These are phyloP conservation scores for Euzophera pinguis DNA, from an alignment of 2,888 invertebrate species.

Conservation along the genomic window DNA sequence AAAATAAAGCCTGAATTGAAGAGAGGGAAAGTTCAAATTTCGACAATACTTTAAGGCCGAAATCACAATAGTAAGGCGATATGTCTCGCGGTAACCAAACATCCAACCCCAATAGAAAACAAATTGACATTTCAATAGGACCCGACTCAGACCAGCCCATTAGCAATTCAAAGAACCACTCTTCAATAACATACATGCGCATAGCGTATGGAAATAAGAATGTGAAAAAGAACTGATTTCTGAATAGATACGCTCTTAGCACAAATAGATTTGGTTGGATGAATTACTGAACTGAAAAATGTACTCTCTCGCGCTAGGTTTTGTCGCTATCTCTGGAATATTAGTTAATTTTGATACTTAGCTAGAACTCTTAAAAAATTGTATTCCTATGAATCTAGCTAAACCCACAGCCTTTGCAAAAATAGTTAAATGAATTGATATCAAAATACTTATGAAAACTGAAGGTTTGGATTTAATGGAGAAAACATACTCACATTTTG, in stretches of 20 bases:
- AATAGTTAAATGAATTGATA: no score
- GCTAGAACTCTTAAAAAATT: no score
- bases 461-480: no score
- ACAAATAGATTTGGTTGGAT: constrained; percentile 21
- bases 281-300: not conserved
- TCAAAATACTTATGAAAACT: no score
- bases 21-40: constrained; percentile 32
- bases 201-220: constrained; percentile 68
- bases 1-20: constrained; percentile 29
- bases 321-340: no score
- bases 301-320: no score
- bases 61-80: constrained; percentile 52
- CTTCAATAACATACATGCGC: constrained; percentile 59
- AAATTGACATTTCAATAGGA: constrained; percentile 77
- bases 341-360: no score
- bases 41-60: constrained; percentile 29
- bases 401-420: no score
- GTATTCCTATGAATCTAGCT: no score
- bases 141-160: constrained; percentile 60
- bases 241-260: constrained; percentile 38
- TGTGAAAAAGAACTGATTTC: constrained; percentile 70
- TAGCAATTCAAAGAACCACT: constrained; percentile 76
- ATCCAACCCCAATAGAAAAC: constrained; percentile 71
- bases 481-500: no score
- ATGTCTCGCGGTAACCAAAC: constrained; percentile 51